phyloP scores from a whole-genome alignment of 2,113 vertebrate genomes.

The Struthidea cinerea region DNA sequence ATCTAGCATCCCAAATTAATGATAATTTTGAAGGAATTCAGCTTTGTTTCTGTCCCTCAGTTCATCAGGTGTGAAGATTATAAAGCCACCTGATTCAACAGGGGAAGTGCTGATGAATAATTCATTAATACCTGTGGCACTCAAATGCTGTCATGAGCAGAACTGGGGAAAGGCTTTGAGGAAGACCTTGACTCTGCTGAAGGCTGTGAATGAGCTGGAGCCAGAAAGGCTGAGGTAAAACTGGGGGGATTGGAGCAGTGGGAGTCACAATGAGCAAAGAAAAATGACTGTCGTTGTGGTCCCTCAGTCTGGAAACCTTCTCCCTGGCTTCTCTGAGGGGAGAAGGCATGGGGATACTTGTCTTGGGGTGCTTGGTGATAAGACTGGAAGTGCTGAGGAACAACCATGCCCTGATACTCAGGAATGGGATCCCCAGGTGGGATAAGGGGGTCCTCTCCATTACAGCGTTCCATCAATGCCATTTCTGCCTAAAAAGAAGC shows the following conservation, averaged over 20 bases:
- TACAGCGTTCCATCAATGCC: background rate
- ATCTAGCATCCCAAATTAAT: slow-evolving; percentile 1
- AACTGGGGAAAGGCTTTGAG: background rate
- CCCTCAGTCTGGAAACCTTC: background rate
- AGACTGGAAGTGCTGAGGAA: background rate
- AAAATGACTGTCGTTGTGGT: background rate
- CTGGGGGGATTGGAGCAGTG: background rate
- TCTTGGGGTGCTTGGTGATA: background rate
- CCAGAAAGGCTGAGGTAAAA: background rate
- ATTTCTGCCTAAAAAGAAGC: background rate
- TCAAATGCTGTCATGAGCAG: background rate
- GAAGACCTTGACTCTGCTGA: background rate
- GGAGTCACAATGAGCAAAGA: background rate
- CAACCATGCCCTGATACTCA: background rate
- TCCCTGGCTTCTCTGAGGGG: background rate
- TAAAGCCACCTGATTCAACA: background rate
- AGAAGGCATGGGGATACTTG: background rate
- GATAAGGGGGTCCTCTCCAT: background rate
- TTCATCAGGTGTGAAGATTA: background rate
- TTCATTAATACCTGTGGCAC: background rate
- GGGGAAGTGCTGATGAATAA: background rate
- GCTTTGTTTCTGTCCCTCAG: background rate
- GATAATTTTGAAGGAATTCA: background rate
- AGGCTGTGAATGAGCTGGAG: background rate
- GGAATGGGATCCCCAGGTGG: background rate